Evolutionary conservation across 2,888 invertebrate species (phyloP).

Genomic region (Ectemnius continuus): DNA sequence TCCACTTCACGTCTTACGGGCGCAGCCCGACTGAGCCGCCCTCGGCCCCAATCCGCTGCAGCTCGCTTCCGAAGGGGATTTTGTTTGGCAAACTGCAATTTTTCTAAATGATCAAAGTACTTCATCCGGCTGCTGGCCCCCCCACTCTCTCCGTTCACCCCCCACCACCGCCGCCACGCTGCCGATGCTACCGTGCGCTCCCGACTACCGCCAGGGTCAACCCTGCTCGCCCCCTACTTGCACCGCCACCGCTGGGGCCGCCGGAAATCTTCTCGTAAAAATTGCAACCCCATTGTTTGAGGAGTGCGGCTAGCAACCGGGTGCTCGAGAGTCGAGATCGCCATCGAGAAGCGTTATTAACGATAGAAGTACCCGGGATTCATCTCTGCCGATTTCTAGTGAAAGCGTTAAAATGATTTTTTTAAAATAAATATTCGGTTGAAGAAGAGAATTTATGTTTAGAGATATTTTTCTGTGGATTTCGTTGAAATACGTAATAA

Average conservation of each 20-base stretch:
- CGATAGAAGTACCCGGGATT: conserved; percentile 10
- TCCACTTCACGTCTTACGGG: conserved; percentile 55
- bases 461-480: no score
- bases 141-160: no score
- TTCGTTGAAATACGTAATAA: no score
- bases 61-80: conserved; percentile 43
- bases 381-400: no score
- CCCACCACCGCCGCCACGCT: not conserved
- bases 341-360: conserved; percentile 39
- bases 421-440: no score
- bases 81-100: conserved; percentile 65
- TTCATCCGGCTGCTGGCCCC: not conserved
- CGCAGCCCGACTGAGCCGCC: not conserved
- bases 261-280: conserved; percentile 49
- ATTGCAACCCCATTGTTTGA: conserved; percentile 53
- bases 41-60: not conserved
- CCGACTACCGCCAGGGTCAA: not conserved
- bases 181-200: not conserved
- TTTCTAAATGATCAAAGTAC: conserved; percentile 66
- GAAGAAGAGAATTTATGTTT: no score
- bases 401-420: no score
- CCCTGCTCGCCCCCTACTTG: not conserved
- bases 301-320: conserved; percentile 39
- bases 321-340: conserved; percentile 30
- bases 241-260: conserved; percentile 17